These are phyloP conservation scores for Ophthalmolycus amberensis DNA, from an alignment of 2,113 vertebrate genomes.

Conservation along the genomic window DNA sequence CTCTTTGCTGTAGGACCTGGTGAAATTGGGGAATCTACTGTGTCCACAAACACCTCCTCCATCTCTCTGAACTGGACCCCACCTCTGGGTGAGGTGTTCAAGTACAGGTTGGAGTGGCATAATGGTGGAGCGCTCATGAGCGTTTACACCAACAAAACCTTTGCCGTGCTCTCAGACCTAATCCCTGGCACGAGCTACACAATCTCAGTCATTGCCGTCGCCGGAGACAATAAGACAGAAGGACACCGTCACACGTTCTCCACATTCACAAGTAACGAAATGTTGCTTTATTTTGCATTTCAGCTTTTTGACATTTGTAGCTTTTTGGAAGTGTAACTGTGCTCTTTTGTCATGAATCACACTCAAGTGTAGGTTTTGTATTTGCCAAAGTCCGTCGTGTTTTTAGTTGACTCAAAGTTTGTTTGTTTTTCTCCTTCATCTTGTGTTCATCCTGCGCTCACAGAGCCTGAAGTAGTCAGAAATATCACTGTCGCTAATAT, in stretches of 20 bases:
- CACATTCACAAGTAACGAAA: constrained; percentile 22
- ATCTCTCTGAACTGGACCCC: constrained; percentile 39
- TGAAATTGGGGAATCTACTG: neutral
- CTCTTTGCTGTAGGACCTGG: neutral
- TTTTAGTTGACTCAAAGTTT: too few species aligned
- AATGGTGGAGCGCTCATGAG: neutral
- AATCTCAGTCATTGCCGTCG: constrained; percentile 29
- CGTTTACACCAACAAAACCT: neutral
- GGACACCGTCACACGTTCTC: neutral
- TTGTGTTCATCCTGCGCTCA: neutral
- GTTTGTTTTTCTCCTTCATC: neutral
- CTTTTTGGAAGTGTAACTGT: neutral
- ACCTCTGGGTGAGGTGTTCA: constrained; percentile 27
- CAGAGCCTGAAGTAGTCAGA: constrained; percentile 28
- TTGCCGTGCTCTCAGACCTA: constrained; percentile 28
- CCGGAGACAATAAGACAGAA: constrained; percentile 19
- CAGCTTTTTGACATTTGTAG: neutral
- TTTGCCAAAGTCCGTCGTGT: too few species aligned
- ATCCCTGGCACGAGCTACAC: constrained; percentile 42
- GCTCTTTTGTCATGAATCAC: neutral
- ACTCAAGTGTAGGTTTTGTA: neutral
- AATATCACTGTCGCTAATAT: neutral
- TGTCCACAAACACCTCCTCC: constrained; percentile 9
- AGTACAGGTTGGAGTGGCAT: constrained; percentile 37
- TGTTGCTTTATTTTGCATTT: too few species aligned